Evolutionary conservation across 2,113 vertebrate species (phyloP).

Genomic region (Mus spicilegus): DNA sequence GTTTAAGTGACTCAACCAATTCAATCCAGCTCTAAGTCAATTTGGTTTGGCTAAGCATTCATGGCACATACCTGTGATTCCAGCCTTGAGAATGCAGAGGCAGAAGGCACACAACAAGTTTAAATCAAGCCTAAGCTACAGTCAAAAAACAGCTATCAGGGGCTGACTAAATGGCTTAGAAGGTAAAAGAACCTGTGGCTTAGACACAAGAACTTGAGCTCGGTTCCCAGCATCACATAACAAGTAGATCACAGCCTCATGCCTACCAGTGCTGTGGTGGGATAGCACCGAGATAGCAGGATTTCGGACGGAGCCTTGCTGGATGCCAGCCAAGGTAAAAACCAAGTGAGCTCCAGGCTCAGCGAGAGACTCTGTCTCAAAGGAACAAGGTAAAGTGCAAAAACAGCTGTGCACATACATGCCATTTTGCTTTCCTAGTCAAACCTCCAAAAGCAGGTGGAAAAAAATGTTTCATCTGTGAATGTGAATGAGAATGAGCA

Average conservation of each 20-base stretch:
- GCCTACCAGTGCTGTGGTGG: background rate
- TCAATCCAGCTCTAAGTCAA: background rate
- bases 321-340: background rate
- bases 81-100: background rate
- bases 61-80: background rate
- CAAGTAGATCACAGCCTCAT: background rate
- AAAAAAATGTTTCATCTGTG: background rate
- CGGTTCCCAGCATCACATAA: background rate
- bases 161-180: background rate
- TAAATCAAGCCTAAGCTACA: background rate
- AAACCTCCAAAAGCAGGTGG: background rate
- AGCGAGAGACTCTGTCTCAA: background rate
- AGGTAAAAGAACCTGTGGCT: background rate
- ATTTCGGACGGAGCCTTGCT: background rate
- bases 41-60: background rate
- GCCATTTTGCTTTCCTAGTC: background rate
- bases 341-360: background rate
- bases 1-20: conserved; percentile 23
- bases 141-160: background rate
- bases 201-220: background rate
- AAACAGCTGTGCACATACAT: background rate
- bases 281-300: background rate
- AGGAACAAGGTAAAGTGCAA: background rate
- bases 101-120: background rate
- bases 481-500: background rate